These are phyloP conservation scores for Acipenser ruthenus DNA, from an alignment of 2,797 vertebrate genomes.

Conservation along the genomic window DNA sequence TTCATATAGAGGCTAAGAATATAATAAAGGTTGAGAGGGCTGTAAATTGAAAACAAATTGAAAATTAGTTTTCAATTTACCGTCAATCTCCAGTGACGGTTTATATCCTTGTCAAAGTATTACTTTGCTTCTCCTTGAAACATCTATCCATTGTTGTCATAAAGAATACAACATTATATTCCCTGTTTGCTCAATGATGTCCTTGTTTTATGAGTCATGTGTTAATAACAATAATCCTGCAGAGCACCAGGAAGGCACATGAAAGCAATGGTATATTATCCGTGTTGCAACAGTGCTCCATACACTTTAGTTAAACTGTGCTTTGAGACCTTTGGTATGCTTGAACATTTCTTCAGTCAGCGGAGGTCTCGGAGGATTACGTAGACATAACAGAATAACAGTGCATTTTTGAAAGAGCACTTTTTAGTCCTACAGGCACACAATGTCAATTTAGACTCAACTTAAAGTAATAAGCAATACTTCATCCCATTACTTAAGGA, in stretches of 20 bases:
- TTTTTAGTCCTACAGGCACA: too few relatives aligned
- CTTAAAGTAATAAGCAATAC: too few relatives aligned
- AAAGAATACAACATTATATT: not conserved
- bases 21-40: not conserved
- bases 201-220: not conserved
- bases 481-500: too few relatives aligned
- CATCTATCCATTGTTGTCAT: not conserved
- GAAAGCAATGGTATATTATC: slow-evolving; percentile 8
- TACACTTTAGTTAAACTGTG: too few relatives aligned
- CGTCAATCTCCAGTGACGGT: not conserved
- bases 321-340: too few relatives aligned
- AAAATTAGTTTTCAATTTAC: too few relatives aligned
- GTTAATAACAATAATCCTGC: not conserved
- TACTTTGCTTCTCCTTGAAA: not conserved
- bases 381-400: too few relatives aligned
- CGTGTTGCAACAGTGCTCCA: too few relatives aligned
- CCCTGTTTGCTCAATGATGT: not conserved
- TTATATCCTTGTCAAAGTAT: not conserved
- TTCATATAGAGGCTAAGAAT: not conserved
- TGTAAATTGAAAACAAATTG: slow-evolving; percentile 2
- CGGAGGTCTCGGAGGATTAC: too few relatives aligned
- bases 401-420: too few relatives aligned
- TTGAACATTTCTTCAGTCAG: too few relatives aligned
- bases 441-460: too few relatives aligned
- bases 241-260: not conserved